Evolutionary conservation across 2,797 vertebrate genomes (phyloP), one percentile per base, ranked within the genome.

Genomic region (Urocyon cinereoargenteus): DNA sequence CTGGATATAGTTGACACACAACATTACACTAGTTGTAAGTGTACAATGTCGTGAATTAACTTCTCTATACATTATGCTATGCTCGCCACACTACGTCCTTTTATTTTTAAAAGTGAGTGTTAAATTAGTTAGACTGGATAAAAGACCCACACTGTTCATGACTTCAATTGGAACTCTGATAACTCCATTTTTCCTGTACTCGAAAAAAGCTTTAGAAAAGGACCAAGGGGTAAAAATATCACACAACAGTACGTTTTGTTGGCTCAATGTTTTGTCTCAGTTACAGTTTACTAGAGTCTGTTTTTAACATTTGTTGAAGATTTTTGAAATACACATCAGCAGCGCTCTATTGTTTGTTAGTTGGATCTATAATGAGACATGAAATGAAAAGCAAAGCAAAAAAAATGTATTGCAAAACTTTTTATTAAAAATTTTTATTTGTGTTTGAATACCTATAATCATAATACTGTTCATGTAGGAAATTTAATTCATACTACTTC

Each of bases 101-200:
- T 95, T 68, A 84, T 53, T 95, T 94, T 96, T 96, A 86, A 78
- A 57, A 84, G 13, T 90, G 16, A 64, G 61, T 82, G 7, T 70
- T 86, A 62, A 72, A 85, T 85, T 97, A 55, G 22, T 83, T 81
- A 87, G 66, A 81, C 14, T 28, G 89, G 21, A n/a, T 81, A 31
- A 86, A 97, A 86, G 10, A 55, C 0, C 0, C 24, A 22, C 89
- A 57, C 11, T 84, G 49, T 59, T 77, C 3, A 19, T 73, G 81
- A 83, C 18, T 94, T 85, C 5, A n/a, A 1, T 22, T 90, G 18
- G 6, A 61, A 78, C 4, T 93, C 84, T 62, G 24, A 16, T 86
- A 51, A 96, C 36, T 78, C 24, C 6, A 78, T 86, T 40, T 88
- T 66, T 12, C 2, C 13, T 75, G 2, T 61, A 12, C 7, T 86